phyloP scores from a whole-genome alignment of 2,888 invertebrate species.

The Sarcophaga rosellei region DNA sequence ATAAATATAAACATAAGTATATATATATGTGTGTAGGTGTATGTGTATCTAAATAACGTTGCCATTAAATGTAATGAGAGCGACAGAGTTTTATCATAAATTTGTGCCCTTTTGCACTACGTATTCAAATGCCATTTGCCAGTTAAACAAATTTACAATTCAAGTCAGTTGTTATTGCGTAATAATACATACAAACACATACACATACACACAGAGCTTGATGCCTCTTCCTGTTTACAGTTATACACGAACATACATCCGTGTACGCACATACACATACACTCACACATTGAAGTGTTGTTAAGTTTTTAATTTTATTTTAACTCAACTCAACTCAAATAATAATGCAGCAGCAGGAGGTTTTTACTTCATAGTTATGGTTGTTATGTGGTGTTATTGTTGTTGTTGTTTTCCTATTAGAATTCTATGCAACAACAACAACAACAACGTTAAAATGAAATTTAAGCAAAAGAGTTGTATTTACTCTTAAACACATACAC shows the following conservation, averaged over 20 bases:
- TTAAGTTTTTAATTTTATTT: conserved; percentile 59
- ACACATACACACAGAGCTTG: background rate
- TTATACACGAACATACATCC: background rate
- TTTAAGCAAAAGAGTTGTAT: conserved; percentile 29
- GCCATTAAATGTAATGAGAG: conserved; percentile 52
- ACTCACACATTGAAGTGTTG: conserved; percentile 32
- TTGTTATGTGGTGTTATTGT: background rate
- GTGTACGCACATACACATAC: background rate
- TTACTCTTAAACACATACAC: conserved; percentile 38
- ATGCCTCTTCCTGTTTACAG: background rate
- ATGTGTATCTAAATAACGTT: conserved; percentile 39
- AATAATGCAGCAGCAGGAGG: conserved; percentile 44
- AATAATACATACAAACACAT: background rate
- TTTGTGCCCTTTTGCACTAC: conserved; percentile 15
- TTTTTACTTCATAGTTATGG: background rate
- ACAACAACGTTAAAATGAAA: background rate
- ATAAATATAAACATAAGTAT: background rate
- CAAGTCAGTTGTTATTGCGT: conserved; percentile 39
- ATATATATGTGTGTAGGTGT: background rate
- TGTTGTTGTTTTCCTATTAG: background rate
- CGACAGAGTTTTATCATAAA: conserved; percentile 44
- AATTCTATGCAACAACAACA: conserved; percentile 37
- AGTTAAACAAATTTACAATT: conserved; percentile 55
- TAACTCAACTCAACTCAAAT: conserved; percentile 42
- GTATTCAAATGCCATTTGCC: conserved; percentile 45